phyloP scores from a whole-genome alignment of 1,140 invertebrate genomes.

The Globodera rostochiensis region DNA sequence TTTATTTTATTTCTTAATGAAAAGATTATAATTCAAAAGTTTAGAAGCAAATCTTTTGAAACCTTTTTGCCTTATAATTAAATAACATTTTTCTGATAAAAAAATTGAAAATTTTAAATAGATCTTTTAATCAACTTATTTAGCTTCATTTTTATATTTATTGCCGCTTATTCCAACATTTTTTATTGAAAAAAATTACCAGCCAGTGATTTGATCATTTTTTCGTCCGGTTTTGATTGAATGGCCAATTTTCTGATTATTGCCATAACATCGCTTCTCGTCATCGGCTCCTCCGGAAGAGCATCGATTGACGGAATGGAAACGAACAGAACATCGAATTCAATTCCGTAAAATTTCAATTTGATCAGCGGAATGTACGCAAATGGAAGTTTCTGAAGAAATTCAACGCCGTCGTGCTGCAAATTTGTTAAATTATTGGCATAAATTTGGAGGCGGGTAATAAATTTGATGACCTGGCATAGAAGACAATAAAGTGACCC shows the following conservation, averaged over 20 bases:
- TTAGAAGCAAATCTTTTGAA: too few species aligned
- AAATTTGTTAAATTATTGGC: not conserved
- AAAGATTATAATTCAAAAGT: too few species aligned
- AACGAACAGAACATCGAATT: not conserved
- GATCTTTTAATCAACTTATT: too few species aligned
- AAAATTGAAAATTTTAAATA: too few species aligned
- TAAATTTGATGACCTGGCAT: not conserved
- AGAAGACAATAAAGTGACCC: not conserved
- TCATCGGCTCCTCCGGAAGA: not conserved
- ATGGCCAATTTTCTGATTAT: not conserved
- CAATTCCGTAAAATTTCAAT: not conserved
- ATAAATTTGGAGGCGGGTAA: not conserved
- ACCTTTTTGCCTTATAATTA: too few species aligned
- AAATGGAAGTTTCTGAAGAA: not conserved
- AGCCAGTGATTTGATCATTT: not conserved
- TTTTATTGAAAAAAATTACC: not conserved
- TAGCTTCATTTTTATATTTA: too few species aligned
- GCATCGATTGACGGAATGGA: not conserved
- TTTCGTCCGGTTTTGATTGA: not conserved
- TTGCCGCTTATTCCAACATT: too few species aligned
- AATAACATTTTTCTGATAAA: too few species aligned
- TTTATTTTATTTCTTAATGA: not conserved
- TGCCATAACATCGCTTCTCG: not conserved
- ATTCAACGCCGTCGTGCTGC: not conserved
- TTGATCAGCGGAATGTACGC: not conserved